Percentiles rank a stretch among this genome's conserved stretches.
phyloP scores from a whole-genome alignment of 1,140 invertebrate species.

The Uloborus diversus region DNA sequence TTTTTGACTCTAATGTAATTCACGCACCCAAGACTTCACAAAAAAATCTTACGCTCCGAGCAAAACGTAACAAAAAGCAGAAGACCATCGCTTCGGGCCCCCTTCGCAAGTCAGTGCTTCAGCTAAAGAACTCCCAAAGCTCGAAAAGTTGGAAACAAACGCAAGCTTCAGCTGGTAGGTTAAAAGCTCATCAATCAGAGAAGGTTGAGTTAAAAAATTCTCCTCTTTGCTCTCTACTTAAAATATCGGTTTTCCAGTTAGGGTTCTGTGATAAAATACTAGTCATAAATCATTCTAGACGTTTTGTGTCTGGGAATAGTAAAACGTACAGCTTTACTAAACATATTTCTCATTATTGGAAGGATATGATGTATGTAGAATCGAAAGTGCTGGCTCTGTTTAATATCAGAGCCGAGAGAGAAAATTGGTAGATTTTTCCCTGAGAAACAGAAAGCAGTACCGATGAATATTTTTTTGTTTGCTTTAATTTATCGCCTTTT shows the following conservation, averaged over 20 bases:
- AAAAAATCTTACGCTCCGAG: too few relatives aligned
- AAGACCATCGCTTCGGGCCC: too few relatives aligned
- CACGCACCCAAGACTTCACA: too few relatives aligned
- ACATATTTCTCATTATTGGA: slow-evolving; percentile 24
- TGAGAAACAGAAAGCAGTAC: too few relatives aligned
- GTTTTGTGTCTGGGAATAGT: slow-evolving; percentile 32
- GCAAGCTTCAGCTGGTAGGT: slow-evolving; percentile 34
- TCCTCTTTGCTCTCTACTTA: slow-evolving; percentile 43
- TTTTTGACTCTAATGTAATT: too few relatives aligned
- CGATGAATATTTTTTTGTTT: too few relatives aligned
- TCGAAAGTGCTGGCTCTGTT: slow-evolving; percentile 22
- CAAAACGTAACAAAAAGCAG: too few relatives aligned
- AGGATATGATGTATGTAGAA: slow-evolving; percentile 43
- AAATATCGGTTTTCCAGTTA: slow-evolving; percentile 52
- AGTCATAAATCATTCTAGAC: slow-evolving; percentile 45
- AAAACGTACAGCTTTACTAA: slow-evolving; percentile 31
- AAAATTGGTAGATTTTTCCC: too few relatives aligned
- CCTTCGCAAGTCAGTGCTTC: too few relatives aligned
- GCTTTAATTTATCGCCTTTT: too few relatives aligned
- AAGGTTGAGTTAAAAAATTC: neutral
- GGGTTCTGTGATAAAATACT: slow-evolving; percentile 44
- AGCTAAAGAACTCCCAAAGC: too few relatives aligned
- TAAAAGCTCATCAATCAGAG: slow-evolving; percentile 47
- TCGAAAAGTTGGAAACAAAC: slow-evolving; percentile 42
- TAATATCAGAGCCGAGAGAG: slow-evolving; percentile 28